phyloP scores from a whole-genome alignment of 2,113 vertebrate species.

The Grammomys surdaster region DNA sequence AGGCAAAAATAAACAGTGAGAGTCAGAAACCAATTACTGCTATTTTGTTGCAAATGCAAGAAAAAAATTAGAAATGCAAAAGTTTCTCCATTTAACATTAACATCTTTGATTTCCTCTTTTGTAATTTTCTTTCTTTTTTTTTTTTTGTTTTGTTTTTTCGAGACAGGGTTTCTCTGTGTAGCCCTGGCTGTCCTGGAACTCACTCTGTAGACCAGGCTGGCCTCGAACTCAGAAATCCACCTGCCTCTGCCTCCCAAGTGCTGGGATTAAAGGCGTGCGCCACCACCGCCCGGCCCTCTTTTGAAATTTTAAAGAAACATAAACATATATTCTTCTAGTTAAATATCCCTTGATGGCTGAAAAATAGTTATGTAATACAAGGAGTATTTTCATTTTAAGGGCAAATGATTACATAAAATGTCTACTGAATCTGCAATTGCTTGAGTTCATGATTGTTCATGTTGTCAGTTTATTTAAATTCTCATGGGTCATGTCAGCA shows the following conservation, averaged over 20 bases:
- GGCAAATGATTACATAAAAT: background rate
- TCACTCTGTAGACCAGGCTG: no score
- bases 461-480: constrained; percentile 60
- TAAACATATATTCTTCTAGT: background rate
- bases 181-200: no score
- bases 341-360: background rate
- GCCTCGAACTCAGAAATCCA: no score
- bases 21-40: background rate
- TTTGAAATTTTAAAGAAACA: background rate
- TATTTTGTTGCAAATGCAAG: background rate
- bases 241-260: no score
- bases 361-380: background rate
- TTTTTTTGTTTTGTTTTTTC: no score
- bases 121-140: background rate
- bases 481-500: background rate
- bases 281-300: no score
- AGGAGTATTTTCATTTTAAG: background rate
- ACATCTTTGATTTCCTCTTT: background rate
- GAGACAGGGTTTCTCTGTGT: no score
- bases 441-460: constrained; percentile 45
- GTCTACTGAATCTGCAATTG: background rate
- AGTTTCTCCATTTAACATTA: background rate
- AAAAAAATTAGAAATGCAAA: background rate
- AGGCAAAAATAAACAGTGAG: background rate
- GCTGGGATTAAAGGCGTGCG: no score